These are phyloP conservation scores for Amphiprion ocellaris DNA, from an alignment of 2,113 vertebrate species.

Conservation along the genomic window DNA sequence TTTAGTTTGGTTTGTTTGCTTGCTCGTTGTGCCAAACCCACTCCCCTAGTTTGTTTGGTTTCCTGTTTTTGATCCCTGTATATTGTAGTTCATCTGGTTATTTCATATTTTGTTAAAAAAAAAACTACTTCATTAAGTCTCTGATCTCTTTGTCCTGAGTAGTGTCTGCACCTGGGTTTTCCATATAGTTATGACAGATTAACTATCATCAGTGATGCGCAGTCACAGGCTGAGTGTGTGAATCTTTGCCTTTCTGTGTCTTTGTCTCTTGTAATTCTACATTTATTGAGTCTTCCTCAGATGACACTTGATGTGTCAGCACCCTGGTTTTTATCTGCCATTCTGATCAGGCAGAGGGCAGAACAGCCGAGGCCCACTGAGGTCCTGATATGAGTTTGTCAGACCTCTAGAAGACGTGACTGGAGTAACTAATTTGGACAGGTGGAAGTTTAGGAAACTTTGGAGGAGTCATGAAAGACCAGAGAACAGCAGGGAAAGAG, in stretches of 20 bases:
- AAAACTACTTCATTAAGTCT: too few relatives aligned
- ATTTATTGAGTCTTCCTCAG: not conserved
- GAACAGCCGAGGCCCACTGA: slow-evolving; percentile 47
- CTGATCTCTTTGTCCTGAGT: too few relatives aligned
- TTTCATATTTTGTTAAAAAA: too few relatives aligned
- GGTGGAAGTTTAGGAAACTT: slow-evolving; percentile 58
- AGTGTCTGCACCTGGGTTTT: too few relatives aligned
- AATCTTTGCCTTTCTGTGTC: slow-evolving; percentile 15
- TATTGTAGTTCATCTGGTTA: too few relatives aligned
- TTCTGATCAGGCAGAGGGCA: slow-evolving; percentile 60
- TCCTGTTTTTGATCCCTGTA: too few relatives aligned
- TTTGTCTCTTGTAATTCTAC: slow-evolving; percentile 13
- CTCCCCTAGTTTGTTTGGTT: too few relatives aligned
- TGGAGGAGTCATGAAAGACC: slow-evolving; percentile 68
- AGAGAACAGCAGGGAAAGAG: not conserved
- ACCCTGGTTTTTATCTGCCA: slow-evolving; percentile 50
- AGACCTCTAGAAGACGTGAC: slow-evolving; percentile 76
- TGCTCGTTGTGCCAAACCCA: too few relatives aligned
- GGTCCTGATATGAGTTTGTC: slow-evolving; percentile 77
- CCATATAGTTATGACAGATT: too few relatives aligned
- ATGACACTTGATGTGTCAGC: slow-evolving; percentile 50
- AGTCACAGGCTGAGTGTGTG: not conserved
- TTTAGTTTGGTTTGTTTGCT: too few relatives aligned
- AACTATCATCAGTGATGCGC: not conserved
- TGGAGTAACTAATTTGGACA: slow-evolving; percentile 80